These are phyloP conservation scores for Chelonus insularis DNA, from an alignment of 1,140 invertebrate species.

Conservation along the genomic window DNA sequence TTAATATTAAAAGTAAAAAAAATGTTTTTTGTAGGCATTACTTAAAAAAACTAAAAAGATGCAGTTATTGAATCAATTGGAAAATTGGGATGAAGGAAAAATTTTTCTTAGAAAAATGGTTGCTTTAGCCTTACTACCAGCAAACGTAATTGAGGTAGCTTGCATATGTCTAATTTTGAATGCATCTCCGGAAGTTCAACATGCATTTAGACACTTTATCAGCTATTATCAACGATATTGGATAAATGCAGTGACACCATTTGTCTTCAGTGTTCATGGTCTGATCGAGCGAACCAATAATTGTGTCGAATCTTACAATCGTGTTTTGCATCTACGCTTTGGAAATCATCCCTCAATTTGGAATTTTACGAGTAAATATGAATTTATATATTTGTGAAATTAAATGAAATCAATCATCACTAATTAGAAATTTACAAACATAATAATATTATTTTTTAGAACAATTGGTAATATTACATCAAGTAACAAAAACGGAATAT, in stretches of 20 bases:
- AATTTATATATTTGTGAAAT: background rate
- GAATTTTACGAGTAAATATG: background rate
- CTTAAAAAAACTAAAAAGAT: background rate
- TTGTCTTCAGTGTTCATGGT: background rate
- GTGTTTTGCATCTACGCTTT: background rate
- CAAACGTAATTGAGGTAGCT: too few species aligned
- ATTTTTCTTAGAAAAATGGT: background rate
- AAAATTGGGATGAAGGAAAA: slow-evolving; percentile 1
- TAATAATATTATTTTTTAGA: background rate
- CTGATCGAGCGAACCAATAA: background rate
- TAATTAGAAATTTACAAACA: background rate
- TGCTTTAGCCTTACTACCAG: background rate
- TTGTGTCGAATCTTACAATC: background rate
- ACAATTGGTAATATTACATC: background rate
- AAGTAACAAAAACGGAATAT: background rate
- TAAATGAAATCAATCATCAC: too few species aligned
- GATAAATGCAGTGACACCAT: background rate
- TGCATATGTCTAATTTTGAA: background rate
- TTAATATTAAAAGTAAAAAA: background rate
- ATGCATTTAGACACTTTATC: too few species aligned
- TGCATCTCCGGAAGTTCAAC: background rate
- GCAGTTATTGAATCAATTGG: background rate
- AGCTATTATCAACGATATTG: background rate
- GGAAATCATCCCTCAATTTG: background rate
- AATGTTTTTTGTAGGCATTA: background rate